Conservation (phyloP, 2,888 invertebrate species). For the Andrena trimmerana region DNA sequence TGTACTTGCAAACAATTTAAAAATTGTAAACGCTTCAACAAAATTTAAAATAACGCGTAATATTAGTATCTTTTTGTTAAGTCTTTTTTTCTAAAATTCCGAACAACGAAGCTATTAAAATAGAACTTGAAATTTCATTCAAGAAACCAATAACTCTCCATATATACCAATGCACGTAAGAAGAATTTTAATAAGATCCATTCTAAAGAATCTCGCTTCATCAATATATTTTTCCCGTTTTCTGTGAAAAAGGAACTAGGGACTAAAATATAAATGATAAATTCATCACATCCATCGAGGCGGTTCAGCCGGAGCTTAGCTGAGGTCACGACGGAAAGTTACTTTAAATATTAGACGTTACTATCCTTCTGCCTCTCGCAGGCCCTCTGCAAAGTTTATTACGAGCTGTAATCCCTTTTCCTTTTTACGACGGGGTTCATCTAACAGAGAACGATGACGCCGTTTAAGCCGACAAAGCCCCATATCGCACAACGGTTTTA, state of each 20-base stretch:
- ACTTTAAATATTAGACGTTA: conserved; percentile 54
- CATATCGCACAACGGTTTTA: conserved; percentile 58
- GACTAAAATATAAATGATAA: background rate
- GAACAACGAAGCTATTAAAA: too few relatives aligned
- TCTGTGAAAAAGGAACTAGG: background rate
- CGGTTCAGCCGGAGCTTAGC: background rate
- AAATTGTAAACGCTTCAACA: too few relatives aligned
- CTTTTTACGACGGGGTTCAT: conserved; percentile 63
- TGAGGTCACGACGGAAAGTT: conserved; percentile 41
- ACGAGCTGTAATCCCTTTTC: conserved; percentile 65
- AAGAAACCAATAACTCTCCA: too few relatives aligned
- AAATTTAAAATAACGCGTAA: too few relatives aligned
- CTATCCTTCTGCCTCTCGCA: conserved; percentile 35
- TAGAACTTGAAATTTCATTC: too few relatives aligned
- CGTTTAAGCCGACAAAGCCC: conserved; percentile 63
- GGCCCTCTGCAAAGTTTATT: conserved; percentile 64
- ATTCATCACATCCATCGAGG: background rate
- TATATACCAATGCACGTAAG: too few relatives aligned
- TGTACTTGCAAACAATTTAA: too few relatives aligned
- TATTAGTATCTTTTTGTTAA: too few relatives aligned
- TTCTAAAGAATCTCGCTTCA: background rate
- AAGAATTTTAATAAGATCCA: too few relatives aligned
- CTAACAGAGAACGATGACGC: conserved; percentile 61
- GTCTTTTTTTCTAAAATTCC: too few relatives aligned
- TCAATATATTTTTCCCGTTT: background rate